Evolutionary conservation across 2,113 vertebrate genomes (phyloP).

Genomic region (Scophthalmus maximus): DNA sequence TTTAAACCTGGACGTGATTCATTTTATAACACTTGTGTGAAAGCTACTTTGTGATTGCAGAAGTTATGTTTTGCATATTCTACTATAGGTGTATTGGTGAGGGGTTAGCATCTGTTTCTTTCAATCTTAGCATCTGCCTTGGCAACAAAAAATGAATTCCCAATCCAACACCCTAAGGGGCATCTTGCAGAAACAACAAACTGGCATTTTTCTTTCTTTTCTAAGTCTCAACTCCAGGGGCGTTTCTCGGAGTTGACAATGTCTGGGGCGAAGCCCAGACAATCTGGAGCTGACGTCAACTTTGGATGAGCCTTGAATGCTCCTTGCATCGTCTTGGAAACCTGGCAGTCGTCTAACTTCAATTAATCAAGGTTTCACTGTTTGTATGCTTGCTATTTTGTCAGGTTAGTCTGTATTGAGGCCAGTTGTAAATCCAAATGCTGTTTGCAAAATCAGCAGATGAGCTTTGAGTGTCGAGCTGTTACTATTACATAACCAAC

Average conservation of each 20-base stretch:
- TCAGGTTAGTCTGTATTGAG: no score
- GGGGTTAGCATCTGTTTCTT: constrained; percentile 15
- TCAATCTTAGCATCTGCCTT: constrained; percentile 13
- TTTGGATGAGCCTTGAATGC: background rate
- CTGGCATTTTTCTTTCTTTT: background rate
- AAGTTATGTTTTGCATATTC: background rate
- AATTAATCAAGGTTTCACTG: background rate
- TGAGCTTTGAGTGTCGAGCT: background rate
- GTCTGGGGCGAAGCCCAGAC: background rate
- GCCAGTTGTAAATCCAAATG: no score
- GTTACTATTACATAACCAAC: background rate
- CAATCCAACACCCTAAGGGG: background rate
- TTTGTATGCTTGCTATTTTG: background rate
- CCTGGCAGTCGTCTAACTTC: background rate
- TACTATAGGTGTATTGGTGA: background rate
- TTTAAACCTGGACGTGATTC: constrained; percentile 9
- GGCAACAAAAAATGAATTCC: constrained; percentile 1
- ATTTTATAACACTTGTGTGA: background rate
- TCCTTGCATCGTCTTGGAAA: background rate
- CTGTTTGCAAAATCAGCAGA: no score
- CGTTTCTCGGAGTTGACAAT: background rate
- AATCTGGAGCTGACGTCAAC: background rate
- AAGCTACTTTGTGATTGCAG: background rate
- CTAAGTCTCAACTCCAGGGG: background rate
- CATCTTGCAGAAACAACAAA: constrained; percentile 22